Evolutionary conservation across 53 echinoderm and acorn worm species (phyloP), one percentile per base, ranked within the genome.

Genomic region (Astropecten irregularis): DNA sequence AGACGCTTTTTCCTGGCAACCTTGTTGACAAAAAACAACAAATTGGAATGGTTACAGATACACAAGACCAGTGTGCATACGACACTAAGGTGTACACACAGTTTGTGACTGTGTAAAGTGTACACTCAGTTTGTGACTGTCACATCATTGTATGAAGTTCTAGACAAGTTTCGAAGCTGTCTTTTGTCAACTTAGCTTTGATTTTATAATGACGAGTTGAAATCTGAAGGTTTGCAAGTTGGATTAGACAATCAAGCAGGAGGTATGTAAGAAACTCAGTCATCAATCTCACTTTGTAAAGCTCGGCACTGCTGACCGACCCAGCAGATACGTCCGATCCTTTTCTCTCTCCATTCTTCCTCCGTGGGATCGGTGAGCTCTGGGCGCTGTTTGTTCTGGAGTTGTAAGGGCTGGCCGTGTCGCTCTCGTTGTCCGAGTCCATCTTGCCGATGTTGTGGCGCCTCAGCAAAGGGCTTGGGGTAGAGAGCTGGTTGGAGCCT

Each of bases 271-370:
- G n/a, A n/a, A n/a, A n/a, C n/a, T n/a, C n/a, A n/a, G n/a, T n/a
- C n/a, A n/a, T n/a, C 40, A 2, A 0, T n/a, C 91, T 57, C 68
- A 93, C 96, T 87, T 88, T 96, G 46, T 93, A 96, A 25, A 96
- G 65, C 34, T 91, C 96, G 60, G 87, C 87, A 74, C 93, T 96
- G 29, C 96, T 93, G 21, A 82, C 77, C 0, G 96, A 96, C 15
- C 91, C 96, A 9, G 46, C 87, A 15, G 93, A 96, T 10, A 83
- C 89, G 52, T 93, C 93, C 1, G 96, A 96, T 14, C 89, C 93
- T 53, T 84, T 91, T 57, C 96, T 82, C 19, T 89, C 82, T 32
- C 82, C 89, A 32, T 89, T 88, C 49, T 60, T 61, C 21, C 89
- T 52, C 52, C 88, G 76, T 2, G 68, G 57, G 28, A 68, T 6